phyloP scores from a whole-genome alignment of 2,888 invertebrate species.

The Chironomus tentans region DNA sequence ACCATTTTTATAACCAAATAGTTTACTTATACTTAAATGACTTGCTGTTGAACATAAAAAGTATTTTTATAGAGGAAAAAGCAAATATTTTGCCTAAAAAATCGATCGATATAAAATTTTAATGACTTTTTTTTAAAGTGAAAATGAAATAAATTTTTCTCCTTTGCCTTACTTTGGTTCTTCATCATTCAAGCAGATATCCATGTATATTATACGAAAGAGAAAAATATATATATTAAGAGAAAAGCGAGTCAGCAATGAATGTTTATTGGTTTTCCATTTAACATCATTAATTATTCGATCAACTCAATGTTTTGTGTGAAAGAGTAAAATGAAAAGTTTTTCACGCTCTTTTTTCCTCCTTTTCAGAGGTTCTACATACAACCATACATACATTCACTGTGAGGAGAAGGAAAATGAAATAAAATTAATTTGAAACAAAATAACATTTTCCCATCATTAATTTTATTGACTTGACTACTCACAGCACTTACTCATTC shows the following conservation, averaged over 20 bases:
- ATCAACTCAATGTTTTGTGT: slow-evolving; percentile 9
- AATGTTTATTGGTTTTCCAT: slow-evolving; percentile 26
- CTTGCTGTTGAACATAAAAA: no score
- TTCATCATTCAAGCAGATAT: no score
- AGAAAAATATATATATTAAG: no score
- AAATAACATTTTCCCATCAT: slow-evolving; percentile 21
- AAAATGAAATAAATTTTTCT: no score
- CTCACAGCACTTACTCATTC: background rate
- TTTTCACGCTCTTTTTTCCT: slow-evolving; percentile 6
- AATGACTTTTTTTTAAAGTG: no score
- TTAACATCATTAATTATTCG: slow-evolving; percentile 26
- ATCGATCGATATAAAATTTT: no score
- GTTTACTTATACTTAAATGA: no score
- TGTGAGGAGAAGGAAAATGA: background rate
- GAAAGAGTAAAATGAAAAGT: background rate
- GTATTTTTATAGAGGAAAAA: no score
- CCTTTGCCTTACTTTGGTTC: no score
- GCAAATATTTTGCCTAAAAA: no score
- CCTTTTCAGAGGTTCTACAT: background rate
- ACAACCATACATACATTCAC: background rate
- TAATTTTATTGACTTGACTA: slow-evolving; percentile 17
- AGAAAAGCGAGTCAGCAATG: background rate
- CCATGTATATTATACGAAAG: no score
- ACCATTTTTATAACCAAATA: no score
- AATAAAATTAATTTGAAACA: slow-evolving; percentile 16